A percentile compares a stretch with the other conserved stretches of the same genome.
phyloP scores from a whole-genome alignment of 2,888 invertebrate species.

The Scaptomyza reducta region DNA sequence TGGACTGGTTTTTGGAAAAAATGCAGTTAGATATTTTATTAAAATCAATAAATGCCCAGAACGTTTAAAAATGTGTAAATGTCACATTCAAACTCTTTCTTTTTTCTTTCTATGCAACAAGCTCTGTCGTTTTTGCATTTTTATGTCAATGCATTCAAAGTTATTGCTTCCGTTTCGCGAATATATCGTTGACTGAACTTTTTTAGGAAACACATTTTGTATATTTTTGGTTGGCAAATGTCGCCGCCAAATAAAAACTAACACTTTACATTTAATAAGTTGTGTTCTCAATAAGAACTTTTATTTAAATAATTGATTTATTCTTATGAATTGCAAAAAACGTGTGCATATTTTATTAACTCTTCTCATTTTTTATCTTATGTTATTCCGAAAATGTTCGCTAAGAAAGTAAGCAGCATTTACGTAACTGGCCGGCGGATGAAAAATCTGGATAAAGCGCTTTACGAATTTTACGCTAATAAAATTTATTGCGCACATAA shows the following conservation, averaged over 20 bases:
- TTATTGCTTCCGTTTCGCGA: not conserved
- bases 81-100: not conserved
- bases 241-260: too few species aligned
- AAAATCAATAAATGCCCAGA: not conserved
- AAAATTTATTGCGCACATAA: conserved; percentile 56
- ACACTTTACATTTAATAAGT: too few species aligned
- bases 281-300: too few species aligned
- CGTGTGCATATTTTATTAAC: too few species aligned
- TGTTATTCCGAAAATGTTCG: conserved; percentile 15
- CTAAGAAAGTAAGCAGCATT: conserved; percentile 24
- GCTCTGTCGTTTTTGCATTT: not conserved
- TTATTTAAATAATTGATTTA: too few species aligned
- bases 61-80: not conserved
- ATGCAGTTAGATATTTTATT: not conserved
- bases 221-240: not conserved
- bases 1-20: not conserved
- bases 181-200: not conserved
- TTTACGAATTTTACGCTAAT: conserved; percentile 68
- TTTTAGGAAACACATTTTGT: not conserved
- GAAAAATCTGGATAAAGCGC: conserved; percentile 48
- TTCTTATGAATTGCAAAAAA: too few species aligned
- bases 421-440: conserved; percentile 41
- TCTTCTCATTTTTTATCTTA: too few species aligned
- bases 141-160: not conserved
- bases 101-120: not conserved